Evolutionary conservation across 1,140 invertebrate genomes (phyloP).

Genomic region (Chionoecetes opilio): DNA sequence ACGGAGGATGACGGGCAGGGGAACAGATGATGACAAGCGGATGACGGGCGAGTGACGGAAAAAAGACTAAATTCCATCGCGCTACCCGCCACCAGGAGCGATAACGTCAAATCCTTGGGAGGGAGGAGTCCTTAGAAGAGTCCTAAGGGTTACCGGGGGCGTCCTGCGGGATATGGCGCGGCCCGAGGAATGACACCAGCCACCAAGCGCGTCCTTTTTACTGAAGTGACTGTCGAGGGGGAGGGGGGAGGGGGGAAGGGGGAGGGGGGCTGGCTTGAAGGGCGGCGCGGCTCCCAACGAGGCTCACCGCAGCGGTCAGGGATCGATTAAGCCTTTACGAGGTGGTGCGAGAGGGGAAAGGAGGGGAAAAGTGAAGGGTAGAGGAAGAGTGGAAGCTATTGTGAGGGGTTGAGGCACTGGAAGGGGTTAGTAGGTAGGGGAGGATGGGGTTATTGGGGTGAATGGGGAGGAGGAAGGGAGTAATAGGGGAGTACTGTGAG

Average conservation of each 20-base stretch:
- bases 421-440: neutral
- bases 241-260: too few relatives aligned
- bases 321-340: constrained; percentile 5
- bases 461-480: neutral
- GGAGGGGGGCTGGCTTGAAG: too few relatives aligned
- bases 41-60: neutral
- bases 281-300: neutral
- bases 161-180: neutral
- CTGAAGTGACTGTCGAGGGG: neutral
- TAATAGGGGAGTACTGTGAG: neutral
- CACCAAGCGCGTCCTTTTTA: neutral
- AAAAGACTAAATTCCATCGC: too few relatives aligned
- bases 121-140: neutral
- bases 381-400: neutral
- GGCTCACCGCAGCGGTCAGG: neutral
- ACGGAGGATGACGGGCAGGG: neutral
- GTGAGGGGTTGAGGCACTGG: neutral
- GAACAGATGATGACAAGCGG: neutral
- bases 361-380: neutral
- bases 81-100: too few relatives aligned
- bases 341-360: neutral
- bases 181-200: neutral
- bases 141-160: neutral
- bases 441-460: neutral
- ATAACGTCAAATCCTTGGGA: neutral